Evolutionary conservation across 53 echinoderm and acorn worm species (phyloP).

Genomic region (Zoroaster sp.): DNA sequence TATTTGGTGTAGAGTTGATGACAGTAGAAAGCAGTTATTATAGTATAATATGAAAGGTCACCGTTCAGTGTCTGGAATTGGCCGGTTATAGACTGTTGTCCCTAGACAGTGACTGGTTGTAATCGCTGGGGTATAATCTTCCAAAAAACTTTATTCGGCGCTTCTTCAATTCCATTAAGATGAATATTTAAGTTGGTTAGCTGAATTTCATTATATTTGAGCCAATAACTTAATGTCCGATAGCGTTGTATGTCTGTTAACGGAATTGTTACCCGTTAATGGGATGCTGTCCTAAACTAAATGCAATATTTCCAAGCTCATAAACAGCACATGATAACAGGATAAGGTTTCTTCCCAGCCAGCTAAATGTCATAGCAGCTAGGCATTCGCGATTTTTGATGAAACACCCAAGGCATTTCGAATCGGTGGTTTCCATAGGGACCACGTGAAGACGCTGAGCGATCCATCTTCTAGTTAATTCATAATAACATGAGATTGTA

Average conservation of each 20-base stretch:
- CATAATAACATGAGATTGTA: not conserved
- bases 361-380: not conserved
- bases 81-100: too few relatives aligned
- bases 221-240: not conserved
- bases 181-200: not conserved
- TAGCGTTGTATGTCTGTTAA: not conserved
- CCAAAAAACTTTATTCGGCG: too few relatives aligned
- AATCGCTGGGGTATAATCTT: too few relatives aligned
- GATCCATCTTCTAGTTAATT: not conserved
- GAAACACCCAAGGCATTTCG: not conserved
- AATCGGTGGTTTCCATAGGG: constrained; percentile 10
- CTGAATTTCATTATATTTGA: not conserved
- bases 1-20: too few relatives aligned
- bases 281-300: not conserved
- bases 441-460: not conserved
- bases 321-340: not conserved
- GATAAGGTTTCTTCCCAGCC: not conserved
- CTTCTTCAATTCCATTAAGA: not conserved
- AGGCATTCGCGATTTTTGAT: not conserved
- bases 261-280: not conserved
- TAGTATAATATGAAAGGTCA: too few relatives aligned
- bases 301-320: not conserved
- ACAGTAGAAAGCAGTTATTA: too few relatives aligned
- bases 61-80: too few relatives aligned
- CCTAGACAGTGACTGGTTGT: too few relatives aligned